Conservation (phyloP, 2,113 vertebrate genomes). For the Scalopus aquaticus region DNA sequence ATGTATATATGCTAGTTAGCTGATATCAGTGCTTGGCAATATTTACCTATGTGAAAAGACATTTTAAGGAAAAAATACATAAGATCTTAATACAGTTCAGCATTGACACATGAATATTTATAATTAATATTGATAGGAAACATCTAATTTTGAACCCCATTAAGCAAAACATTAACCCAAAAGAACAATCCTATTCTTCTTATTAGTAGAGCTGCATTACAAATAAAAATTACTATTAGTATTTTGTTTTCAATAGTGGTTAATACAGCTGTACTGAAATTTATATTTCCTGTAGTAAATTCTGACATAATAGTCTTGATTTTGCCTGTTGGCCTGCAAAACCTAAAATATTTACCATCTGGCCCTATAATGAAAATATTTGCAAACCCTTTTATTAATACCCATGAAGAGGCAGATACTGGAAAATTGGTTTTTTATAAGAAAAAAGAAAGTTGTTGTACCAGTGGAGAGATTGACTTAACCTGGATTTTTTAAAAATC, state of each 20-base stretch:
- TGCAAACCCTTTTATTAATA: neutral
- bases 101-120: neutral
- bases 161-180: neutral
- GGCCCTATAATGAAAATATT: neutral
- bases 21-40: neutral
- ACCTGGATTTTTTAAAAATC: neutral
- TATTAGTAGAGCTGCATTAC: neutral
- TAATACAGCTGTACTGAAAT: neutral
- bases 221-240: conserved; percentile 3
- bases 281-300: neutral
- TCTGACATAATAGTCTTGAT: neutral
- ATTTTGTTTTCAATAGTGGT: neutral
- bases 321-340: conserved; percentile 2
- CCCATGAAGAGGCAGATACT: neutral
- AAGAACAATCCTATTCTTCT: neutral
- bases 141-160: neutral
- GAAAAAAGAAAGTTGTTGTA: neutral
- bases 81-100: neutral
- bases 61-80: conserved; percentile 9
- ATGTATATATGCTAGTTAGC: too few relatives aligned
- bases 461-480: neutral
- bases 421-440: neutral
- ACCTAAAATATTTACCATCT: neutral
- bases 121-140: neutral
- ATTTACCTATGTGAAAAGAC: neutral